Evolutionary conservation across 2,888 invertebrate species (phyloP).

Genomic region (Sarcophaga rosellei): DNA sequence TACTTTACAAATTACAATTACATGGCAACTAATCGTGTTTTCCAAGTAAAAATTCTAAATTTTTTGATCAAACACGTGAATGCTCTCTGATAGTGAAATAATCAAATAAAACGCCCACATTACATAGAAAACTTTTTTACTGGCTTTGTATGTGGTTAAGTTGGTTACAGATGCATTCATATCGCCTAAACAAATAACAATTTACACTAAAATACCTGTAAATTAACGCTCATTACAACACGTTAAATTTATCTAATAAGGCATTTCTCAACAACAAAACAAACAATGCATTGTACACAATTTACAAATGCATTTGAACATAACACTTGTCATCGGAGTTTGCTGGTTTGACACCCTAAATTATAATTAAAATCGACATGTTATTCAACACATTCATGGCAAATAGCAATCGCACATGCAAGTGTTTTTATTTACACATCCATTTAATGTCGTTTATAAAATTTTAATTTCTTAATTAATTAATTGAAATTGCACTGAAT

Average conservation of each 20-base stretch:
- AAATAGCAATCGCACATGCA: neutral
- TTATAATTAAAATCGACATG: slow-evolving; percentile 57
- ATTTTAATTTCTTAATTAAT: slow-evolving; percentile 67
- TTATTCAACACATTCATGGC: slow-evolving; percentile 24
- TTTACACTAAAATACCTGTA: neutral
- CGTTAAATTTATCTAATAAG: slow-evolving; percentile 36
- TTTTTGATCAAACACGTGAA: neutral
- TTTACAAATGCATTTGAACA: slow-evolving; percentile 25
- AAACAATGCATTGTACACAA: neutral
- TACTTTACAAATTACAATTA: too few relatives aligned
- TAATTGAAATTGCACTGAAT: slow-evolving; percentile 57
- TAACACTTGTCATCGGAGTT: slow-evolving; percentile 52
- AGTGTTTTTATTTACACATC: neutral
- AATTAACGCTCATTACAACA: neutral
- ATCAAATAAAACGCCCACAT: neutral
- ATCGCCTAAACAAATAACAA: neutral
- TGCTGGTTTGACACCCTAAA: slow-evolving; percentile 37
- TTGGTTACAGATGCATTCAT: neutral
- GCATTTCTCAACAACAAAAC: slow-evolving; percentile 26
- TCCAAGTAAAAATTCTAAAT: too few relatives aligned
- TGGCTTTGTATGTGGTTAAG: neutral
- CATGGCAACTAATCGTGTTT: too few relatives aligned
- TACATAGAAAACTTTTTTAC: neutral
- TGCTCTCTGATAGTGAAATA: neutral
- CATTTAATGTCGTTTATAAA: slow-evolving; percentile 13